These are phyloP conservation scores for Tympanoctomys barrerae DNA, from an alignment of 2,797 vertebrate species.

Conservation along the genomic window DNA sequence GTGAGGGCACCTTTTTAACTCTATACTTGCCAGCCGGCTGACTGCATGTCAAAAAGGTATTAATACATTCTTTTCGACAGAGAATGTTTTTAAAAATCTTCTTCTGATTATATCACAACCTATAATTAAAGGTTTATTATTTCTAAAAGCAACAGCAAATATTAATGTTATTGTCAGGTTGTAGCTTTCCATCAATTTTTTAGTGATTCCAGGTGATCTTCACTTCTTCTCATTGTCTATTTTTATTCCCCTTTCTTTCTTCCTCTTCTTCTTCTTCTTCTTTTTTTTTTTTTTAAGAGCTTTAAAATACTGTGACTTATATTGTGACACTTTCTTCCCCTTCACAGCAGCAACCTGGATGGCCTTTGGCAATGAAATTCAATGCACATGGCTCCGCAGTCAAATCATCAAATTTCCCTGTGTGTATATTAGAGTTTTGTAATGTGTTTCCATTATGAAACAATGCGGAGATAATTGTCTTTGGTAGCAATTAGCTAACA, in stretches of 20 bases:
- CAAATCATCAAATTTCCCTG: conserved; percentile 95
- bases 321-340: conserved; percentile 91
- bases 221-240: conserved; percentile 70
- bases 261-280: too few species aligned
- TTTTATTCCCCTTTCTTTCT: not conserved
- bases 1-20: conserved; percentile 83
- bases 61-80: conserved; percentile 16
- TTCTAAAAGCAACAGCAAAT: conserved; percentile 47
- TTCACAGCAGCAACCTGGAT: conserved; percentile 90
- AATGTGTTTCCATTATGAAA: conserved; percentile 98
- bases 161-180: not conserved
- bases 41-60: conserved; percentile 66
- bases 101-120: not conserved
- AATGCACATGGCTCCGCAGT: conserved; percentile 92
- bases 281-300: conserved; percentile 66
- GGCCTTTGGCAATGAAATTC: conserved; percentile 95
- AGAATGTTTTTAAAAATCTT: conserved; percentile 46
- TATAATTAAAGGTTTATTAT: conserved; percentile 47
- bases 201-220: not conserved
- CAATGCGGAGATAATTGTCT: conserved; percentile 98
- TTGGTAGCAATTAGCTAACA: conserved; percentile 99
- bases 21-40: conserved; percentile 77
- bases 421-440: conserved; percentile 97
- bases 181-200: not conserved
- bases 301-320: conserved; percentile 88